Conservation (phyloP, 2,888 invertebrate species). For the Platycnemis pennipes region DNA sequence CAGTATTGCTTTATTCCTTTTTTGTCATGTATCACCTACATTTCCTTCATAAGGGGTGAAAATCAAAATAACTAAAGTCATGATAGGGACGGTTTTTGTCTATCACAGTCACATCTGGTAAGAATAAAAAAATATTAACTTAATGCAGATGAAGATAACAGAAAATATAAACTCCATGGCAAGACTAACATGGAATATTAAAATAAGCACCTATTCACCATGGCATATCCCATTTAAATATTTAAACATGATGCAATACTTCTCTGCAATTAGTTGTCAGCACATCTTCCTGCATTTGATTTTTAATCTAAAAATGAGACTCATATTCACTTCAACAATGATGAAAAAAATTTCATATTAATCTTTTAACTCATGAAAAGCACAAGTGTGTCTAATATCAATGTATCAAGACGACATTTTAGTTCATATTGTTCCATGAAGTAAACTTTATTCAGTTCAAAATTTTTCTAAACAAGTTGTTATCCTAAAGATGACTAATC, state of each 20-base stretch:
- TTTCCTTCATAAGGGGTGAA: slow-evolving; percentile 17
- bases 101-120: slow-evolving; percentile 67
- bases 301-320: slow-evolving; percentile 1
- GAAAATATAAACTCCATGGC: slow-evolving; percentile 43
- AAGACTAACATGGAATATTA: slow-evolving; percentile 29
- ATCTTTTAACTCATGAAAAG: slow-evolving; percentile 4
- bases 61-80: slow-evolving; percentile 24
- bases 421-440: not conserved
- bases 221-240: slow-evolving; percentile 32
- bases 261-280: slow-evolving; percentile 37
- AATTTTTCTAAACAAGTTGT: not conserved
- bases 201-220: slow-evolving; percentile 56
- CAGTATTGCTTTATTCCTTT: not conserved
- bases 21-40: slow-evolving; percentile 6
- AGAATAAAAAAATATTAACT: slow-evolving; percentile 34
- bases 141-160: not conserved
- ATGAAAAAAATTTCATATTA: not conserved
- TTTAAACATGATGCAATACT: slow-evolving; percentile 36
- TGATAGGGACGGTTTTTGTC: slow-evolving; percentile 67
- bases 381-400: not conserved
- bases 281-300: not conserved
- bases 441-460: not conserved
- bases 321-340: not conserved
- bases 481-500: slow-evolving; percentile 11
- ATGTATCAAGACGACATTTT: not conserved